Base-by-base conservation (phyloP, 2,797 vertebrate genomes). In the Etheostoma nigrum region DNA sequence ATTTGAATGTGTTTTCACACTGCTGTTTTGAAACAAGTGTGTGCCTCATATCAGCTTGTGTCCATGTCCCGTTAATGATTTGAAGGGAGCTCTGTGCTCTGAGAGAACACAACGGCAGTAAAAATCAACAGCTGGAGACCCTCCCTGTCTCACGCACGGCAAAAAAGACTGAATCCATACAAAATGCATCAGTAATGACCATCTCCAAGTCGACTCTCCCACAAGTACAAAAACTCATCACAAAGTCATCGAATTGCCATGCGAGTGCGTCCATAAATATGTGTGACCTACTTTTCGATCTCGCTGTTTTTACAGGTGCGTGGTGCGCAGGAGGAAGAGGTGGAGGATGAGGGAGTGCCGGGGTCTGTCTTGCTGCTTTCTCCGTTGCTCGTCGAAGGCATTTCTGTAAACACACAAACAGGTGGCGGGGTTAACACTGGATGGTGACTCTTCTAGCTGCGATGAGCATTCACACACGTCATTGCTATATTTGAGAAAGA, bases 371-470 rank as follows among this genome's bases (percentile, higher is more conserved):
- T 99, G 95, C 96, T 98, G 95, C 96, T 95, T 89, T 99, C 98
- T 1, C 98, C 97, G 3, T 99, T 99, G 96, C 98, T 99, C 33
- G 98, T 99, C 59, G 98, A 99, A 52, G 98, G 98, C 98, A 99
- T 99, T 94, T 99, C 98, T 99, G 92, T 30, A 16, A 68, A 76
- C 25, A 69, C 10, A 72, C 0, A 78, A 18, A 48, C 18, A 27
- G 44, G 6, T 0, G 0, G 65, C 10, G 16, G 1, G 4, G 25
- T 70, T 33, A 65, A 27, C 1, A 15, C 9, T 13, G 7, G 59
- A 10, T 18, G 42, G 3, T 4, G 42, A 15, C 45, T 67, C 9
- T 15, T 53, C 13, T 14, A 23, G 30, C 4, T n/a, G 21, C 16
- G 44, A 18, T 44, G 27, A 61, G 21, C 16, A n/a, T 42, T 42